Evolutionary conservation across 2,888 invertebrate species (phyloP), one percentile per base, ranked within the genome.

Genomic region (Teleiodes luculella): DNA sequence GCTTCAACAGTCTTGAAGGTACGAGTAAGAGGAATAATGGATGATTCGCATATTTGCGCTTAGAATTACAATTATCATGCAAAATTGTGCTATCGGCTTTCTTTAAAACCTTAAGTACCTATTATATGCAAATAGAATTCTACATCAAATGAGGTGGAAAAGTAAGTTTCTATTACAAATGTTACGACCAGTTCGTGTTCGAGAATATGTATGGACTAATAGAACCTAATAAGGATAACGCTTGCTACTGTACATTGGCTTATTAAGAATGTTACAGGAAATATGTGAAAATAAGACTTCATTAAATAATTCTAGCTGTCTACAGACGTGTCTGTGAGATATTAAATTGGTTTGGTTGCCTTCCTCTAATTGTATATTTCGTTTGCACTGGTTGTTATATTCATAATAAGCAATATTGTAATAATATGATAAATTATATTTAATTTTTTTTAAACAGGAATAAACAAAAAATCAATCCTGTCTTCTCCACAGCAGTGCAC

Each of bases 141-240:
- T 20, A 48, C 20, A 48, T 31, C 35, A 20, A 30, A 35, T 18
- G 48, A 48, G 5, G 5, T 13, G 20, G 35, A 35, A 47, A 48
- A 48, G 48, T 48, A n/a, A 35, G 48, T 48, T 48, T 48, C 20
- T 48, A 47, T 18, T 47, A 31, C 20, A 18, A 18, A 33, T 20
- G 33, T 48, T 48, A 48, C 35, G 18, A 28, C 35, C 18, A 7
- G 20, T 16, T 35, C 48, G 48, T 48, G 48, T 7, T 13, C 35
- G 18, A 11, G 35, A 33, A 48, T 35, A 18, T 35, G 20, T 48
- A 48, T 48, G 18, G 35, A 16, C 48, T 35, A 16, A 43, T 43
- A 43, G 11, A 20, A 24, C 43, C 43, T 43, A 28, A 28, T 43
- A 43, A 13, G 20, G 43, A 5, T 13, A 20, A n/a, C 14, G 13